Conservation (phyloP, 1,140 invertebrate species). For the Calosoma granatense region DNA sequence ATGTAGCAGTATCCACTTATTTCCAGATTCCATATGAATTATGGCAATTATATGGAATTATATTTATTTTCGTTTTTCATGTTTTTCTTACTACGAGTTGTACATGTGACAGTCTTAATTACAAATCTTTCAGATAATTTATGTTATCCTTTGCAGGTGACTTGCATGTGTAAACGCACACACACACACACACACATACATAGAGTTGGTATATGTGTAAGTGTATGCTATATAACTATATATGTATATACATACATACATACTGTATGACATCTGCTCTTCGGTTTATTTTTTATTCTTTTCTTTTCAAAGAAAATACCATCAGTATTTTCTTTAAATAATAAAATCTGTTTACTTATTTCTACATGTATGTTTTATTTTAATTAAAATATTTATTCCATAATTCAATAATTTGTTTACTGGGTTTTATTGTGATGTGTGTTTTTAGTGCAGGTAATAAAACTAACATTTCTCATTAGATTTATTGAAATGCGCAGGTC, state of each 20-base stretch:
- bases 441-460: no score
- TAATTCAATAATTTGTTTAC: no score
- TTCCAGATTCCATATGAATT: conserved; percentile 1
- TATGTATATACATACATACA: no score
- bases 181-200: not conserved
- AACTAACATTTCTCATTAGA: no score
- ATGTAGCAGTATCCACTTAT: not conserved
- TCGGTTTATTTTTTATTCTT: not conserved
- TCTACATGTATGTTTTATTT: no score
- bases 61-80: conserved; percentile 7
- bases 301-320: not conserved
- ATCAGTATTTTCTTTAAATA: no score
- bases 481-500: no score
- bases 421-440: no score
- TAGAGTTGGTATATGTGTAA: no score
- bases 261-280: not conserved
- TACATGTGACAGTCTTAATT: not conserved
- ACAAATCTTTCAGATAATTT: conserved; percentile 5
- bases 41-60: conserved; percentile 8
- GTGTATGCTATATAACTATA: no score
- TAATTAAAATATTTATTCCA: no score
- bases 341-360: no score
- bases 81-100: not conserved
- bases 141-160: conserved; percentile 7
- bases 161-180: not conserved